Evolutionary conservation across 2,797 vertebrate species (phyloP), one percentile per base, ranked within the genome.

Genomic region (Odontamblyopus rebecca): DNA sequence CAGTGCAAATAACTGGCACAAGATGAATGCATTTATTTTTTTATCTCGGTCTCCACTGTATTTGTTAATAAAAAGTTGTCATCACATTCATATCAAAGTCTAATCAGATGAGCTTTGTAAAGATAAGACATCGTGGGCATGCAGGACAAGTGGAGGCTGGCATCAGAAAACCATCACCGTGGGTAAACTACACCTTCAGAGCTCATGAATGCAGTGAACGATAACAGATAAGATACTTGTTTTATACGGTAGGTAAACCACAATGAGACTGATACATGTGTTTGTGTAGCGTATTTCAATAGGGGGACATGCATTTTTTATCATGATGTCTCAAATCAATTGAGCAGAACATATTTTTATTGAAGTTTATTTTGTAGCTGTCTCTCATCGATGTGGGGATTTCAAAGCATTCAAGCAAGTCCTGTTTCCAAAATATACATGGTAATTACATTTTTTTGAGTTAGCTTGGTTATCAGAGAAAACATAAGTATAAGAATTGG

Each of bases 51-150:
- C n/a, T 66, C 16, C 9, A 19, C 32, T 53, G 65, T 32, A 30
- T 7, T 12, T n/a, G 8, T 29, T 27, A n/a, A 3, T 51, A 53
- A 29, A 53, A 7, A 32, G 15, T 53, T 32, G 27, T 67, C 64
- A 67, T 67, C 65, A 67, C 50, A 53, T 67, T 53, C 30, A 67
- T 29, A 67, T 68, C 18, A 68, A 68, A 67, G 65, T 7, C 16
- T 67, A 38, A 56, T 79, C 74, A 72, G 15, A 63, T 3, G 1
- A n/a, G n/a, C 59, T 73, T 66, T 51, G 32, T 69, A 68, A 71
- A 53, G 60, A 74, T 79, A 60, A 65, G 54, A 60, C 23, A 23
- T 23, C 1, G 23, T 23, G 23, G 23, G 18, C 63, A 59, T 41
- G 75, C 27, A 29, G n/a, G 30, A 76, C 38, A 38, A 27, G 59